Evolutionary conservation across 2,888 invertebrate species (phyloP), one percentile per base, ranked within the genome.

Genomic region (Carabus problematicus): DNA sequence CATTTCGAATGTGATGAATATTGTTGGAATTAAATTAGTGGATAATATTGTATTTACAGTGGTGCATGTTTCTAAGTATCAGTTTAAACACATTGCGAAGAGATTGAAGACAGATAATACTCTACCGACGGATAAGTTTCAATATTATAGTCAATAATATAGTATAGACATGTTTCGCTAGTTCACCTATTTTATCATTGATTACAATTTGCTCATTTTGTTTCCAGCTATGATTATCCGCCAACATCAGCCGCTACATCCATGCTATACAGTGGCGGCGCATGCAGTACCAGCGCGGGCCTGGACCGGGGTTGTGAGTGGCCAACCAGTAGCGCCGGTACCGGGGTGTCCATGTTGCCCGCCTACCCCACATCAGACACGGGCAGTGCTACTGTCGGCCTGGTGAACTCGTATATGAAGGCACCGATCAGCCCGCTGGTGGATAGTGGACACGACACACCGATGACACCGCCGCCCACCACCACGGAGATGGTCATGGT

Each of bases 381-480:
- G 29, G 29, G 6, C 29, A 29, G 29, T 29, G 55, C 79, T 77
- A 70, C 72, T 77, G 3, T 80, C 79, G 71, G 81, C 81, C 61
- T 81, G 12, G n/a, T 16, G 8, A 76, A 76, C 62, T 74, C 76
- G 49, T 82, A 82, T 70, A 64, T 82, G 75, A 82, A 82, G 72
- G 76, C 81, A 19, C 79, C 82, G n/a, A 72, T 81, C 56, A 82
- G 82, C 73, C 82, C 82, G 8, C 77, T 81, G 71, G 77, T 78
- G 42, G 78, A 79, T 16, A 76, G 78, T 41, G 79, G 79, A 19
- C 77, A 77, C 64, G 78, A 79, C 45, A 79, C 79, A 39, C 77
- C 77, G 55, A 76, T 80, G 14, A 78, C 81, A 16, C 79, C 81
- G 47, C 79, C 82, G 18, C 80, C 81, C 11, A 45, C 70, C 7